A percentile compares a stretch with the other conserved stretches of the same genome.
phyloP scores from a whole-genome alignment of 2,113 vertebrate species.

The Hippocampus zosterae region DNA sequence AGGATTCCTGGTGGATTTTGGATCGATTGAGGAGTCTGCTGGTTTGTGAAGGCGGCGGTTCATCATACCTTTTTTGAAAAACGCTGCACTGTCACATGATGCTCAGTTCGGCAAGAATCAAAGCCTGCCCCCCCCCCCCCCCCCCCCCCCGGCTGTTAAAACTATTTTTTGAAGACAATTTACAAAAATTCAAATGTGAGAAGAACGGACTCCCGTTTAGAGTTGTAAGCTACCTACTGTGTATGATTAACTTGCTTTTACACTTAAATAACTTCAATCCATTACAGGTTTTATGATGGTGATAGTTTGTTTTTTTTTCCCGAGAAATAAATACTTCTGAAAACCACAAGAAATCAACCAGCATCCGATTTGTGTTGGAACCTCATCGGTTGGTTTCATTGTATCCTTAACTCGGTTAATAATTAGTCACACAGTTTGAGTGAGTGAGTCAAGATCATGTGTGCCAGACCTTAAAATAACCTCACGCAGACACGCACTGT shows the following conservation, averaged over 20 bases:
- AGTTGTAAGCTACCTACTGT: too few species aligned
- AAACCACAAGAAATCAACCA: not conserved
- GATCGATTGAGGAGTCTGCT: too few species aligned
- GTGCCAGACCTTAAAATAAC: conserved; percentile 48
- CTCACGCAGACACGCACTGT: conserved; percentile 23
- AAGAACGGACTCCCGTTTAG: too few species aligned
- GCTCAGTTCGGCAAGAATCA: not conserved
- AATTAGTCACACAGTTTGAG: not conserved
- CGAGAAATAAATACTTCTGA: not conserved
- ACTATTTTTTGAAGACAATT: not conserved
- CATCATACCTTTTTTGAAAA: not conserved
- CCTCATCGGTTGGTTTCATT: not conserved
- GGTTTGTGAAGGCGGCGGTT: too few species aligned
- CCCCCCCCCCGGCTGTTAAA: too few species aligned
- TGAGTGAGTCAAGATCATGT: conserved; percentile 8
- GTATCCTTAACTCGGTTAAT: not conserved
- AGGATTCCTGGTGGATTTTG: too few species aligned
- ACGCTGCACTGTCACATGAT: not conserved
- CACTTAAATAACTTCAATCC: too few species aligned
- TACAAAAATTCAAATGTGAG: not conserved
- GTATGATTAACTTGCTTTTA: too few species aligned
- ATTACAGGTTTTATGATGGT: too few species aligned
- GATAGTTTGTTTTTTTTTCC: too few species aligned
- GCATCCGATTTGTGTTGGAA: not conserved
- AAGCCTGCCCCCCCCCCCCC: too few species aligned